Evolutionary conservation across 2,113 vertebrate genomes (phyloP).

Genomic region (Erinaceus europaeus): DNA sequence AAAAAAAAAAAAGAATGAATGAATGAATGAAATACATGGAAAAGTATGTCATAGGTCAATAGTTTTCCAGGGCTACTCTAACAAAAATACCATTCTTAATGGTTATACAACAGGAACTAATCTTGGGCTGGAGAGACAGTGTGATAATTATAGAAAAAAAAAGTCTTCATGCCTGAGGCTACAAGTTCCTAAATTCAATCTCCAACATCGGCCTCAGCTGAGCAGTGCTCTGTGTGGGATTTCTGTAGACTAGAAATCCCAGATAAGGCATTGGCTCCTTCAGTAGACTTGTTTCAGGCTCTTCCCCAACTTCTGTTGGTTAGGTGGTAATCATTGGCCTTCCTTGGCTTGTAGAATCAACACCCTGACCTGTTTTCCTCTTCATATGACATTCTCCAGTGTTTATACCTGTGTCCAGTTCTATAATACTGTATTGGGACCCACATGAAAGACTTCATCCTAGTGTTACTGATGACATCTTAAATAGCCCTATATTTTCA

Average conservation of each 20-base stretch:
- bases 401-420: too few species aligned
- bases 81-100: background rate
- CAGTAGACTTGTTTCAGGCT: background rate
- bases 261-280: background rate
- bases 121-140: too few species aligned
- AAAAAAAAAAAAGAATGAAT: too few species aligned
- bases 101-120: background rate
- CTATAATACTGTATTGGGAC: background rate
- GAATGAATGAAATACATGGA: too few species aligned
- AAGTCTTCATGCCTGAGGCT: too few species aligned
- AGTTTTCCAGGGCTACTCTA: background rate
- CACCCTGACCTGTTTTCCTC: background rate
- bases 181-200: too few species aligned
- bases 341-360: background rate
- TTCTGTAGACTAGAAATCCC: background rate
- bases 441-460: background rate
- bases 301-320: background rate
- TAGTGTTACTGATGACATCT: background rate
- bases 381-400: too few species aligned
- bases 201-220: background rate
- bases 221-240: too few species aligned
- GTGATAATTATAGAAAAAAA: too few species aligned
- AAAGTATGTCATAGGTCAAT: too few species aligned
- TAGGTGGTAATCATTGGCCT: background rate
- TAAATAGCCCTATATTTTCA: background rate